Evolutionary conservation across 2,113 vertebrate species (phyloP), one percentile per base, ranked within the genome.

Genomic region (Chionomys nivalis): DNA sequence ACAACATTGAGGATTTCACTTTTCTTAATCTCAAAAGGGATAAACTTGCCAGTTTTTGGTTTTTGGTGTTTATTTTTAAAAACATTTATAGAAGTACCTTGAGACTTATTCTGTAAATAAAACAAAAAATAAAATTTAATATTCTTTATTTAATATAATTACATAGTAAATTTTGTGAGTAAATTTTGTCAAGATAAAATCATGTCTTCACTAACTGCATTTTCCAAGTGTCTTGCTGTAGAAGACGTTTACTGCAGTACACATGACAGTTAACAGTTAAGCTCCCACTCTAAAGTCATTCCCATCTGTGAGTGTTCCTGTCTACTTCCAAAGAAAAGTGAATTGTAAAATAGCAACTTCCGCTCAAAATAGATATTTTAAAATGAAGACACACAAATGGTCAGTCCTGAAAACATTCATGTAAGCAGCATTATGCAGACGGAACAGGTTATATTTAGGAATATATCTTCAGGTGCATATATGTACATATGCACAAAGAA

Each of bases 51-150:
- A 89, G 89, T 94, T 95, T 97, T 96, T 0, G 21, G 19, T 17
- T 94, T 96, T 85, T 94, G 96, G 44, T 96, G 94, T 76, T 97
- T 98, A 87, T 97, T 94, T 96, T 24, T 97, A 49, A 98, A 98
- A 92, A 97, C 97, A 91, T 97, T 96, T 95, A 98, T 49, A 83
- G 95, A 97, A 91, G 88, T 61, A 79, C 82, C 21, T 89, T 92
- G 88, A 94, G 87, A 4, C 93, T 97, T 95, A 90, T 68, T 89
- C 97, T 98, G 42, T 68, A 24, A 96, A 86, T 52, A 86, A 95
- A 91, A 92, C 19, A 94, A 96, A 96, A 94, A 75, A 49, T 85
- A 39, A 52, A 31, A 76, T 39, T 75, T 73, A 93, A 14, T 44
- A 86, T 55, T 76, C 11, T 55, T 55, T 79, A 52, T 44, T 87